Base-by-base conservation (phyloP, 30 jellyfish, hydroid and myxozoan genomes). In the Phacellophora camtschatica region DNA sequence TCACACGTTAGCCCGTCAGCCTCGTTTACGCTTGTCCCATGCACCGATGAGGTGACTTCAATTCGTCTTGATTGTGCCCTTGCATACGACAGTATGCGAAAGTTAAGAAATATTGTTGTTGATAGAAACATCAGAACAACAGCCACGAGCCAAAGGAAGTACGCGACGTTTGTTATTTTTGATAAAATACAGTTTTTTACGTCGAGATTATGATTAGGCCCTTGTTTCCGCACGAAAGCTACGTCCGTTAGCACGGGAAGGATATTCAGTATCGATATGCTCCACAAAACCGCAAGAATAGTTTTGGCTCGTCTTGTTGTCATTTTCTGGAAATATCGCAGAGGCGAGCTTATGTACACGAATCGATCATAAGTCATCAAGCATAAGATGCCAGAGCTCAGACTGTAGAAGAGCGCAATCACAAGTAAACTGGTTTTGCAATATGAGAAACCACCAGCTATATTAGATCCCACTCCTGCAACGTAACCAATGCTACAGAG, bases 121-220 rank as follows among this genome's bases (percentile, higher is more conserved):
- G 37, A 25, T 15, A 88, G 77, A 31, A 87, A 63, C 27, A 36
- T 35, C 8, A 59, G 66, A 5, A 77, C 35, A 0, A 45, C 49
- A 19, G 55, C 68, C 36, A 37, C 56, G 5, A 69, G 37, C 96
- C 93, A 77, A 18, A 68, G 27, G 23, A 79, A 68, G 37, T 66
- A 87, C 33, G 68, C 71, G 2, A 82, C 43, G 48, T 54, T 78
- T 19, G 71, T 57, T 8, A 87, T 46, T 45, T 88, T 72, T 22
- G 96, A 34, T 31, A 87, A 41, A 39, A 87, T 61, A 58, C 96
- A 87, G 77, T 87, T 87, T 62, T 79, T 85, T 36, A 66, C 58
- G 53, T 74, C 81, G 22, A 87, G 81, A 2, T 36, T 23, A 51
- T 61, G 33, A 7, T 33, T 43, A 25, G 84, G 74, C 20, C 84